phyloP scores from a whole-genome alignment of 2,113 vertebrate species.

The Limnothrissa miodon region DNA sequence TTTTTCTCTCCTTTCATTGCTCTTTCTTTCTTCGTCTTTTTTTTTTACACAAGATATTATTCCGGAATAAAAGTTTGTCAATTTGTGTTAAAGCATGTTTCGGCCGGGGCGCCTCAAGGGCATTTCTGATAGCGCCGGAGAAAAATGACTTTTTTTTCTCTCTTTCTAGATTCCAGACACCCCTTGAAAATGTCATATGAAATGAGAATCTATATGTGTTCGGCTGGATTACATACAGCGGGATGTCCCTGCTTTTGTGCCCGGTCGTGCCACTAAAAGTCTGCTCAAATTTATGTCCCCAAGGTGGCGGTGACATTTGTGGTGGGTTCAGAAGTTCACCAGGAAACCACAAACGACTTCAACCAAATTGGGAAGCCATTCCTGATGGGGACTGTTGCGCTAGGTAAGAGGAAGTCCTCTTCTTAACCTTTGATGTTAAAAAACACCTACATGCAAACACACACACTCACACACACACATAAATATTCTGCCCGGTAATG shows the following conservation, averaged over 20 bases:
- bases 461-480: not conserved
- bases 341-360: constrained; percentile 70
- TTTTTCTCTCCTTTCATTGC: not conserved
- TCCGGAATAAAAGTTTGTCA: constrained; percentile 37
- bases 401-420: constrained; percentile 57
- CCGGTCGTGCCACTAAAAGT: constrained; percentile 28
- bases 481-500: not conserved
- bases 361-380: constrained; percentile 70
- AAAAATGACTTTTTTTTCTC: constrained; percentile 19
- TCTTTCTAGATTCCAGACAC: constrained; percentile 32
- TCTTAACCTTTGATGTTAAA: constrained; percentile 10
- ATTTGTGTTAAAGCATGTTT: constrained; percentile 50
- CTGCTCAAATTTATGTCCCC: constrained; percentile 46
- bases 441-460: not conserved
- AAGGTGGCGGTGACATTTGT: constrained; percentile 73
- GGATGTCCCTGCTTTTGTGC: constrained; percentile 28
- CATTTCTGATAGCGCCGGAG: constrained; percentile 41
- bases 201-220: constrained; percentile 51
- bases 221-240: constrained; percentile 33
- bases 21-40: not conserved
- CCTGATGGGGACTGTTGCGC: constrained; percentile 70
- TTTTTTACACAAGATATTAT: constrained; percentile 13
- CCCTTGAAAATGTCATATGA: constrained; percentile 50
- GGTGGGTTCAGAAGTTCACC: constrained; percentile 71
- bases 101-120: constrained; percentile 31